Conservation (phyloP, 1,140 invertebrate species). For the Phymastichus coffea region DNA sequence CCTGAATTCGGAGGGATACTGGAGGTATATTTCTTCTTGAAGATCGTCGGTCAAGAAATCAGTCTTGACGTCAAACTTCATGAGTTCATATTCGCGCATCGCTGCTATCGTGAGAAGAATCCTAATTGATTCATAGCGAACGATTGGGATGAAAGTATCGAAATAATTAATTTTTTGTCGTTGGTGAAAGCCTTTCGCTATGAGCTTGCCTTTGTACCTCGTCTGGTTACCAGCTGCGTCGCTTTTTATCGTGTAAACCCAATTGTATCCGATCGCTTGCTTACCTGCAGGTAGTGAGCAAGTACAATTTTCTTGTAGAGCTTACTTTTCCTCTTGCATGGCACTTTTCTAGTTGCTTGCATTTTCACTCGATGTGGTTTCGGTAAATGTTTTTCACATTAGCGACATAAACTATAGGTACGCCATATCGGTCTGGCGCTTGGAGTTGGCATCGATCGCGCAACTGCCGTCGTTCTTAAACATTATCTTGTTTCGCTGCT, state of each 20-base stretch:
- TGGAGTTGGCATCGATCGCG: neutral
- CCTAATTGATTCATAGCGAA: constrained; percentile 30
- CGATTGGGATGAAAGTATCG: constrained; percentile 39
- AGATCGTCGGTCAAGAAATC: neutral
- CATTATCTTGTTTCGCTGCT: neutral
- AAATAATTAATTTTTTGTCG: constrained; percentile 29
- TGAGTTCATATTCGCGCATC: neutral
- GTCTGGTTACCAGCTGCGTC: constrained; percentile 6
- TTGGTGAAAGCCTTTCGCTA: constrained; percentile 36
- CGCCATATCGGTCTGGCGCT: neutral
- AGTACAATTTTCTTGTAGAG: too few species aligned
- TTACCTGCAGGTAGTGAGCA: too few species aligned
- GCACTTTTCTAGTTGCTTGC: constrained; percentile 5
- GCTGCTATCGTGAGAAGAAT: constrained; percentile 22
- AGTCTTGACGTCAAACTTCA: constrained; percentile 9
- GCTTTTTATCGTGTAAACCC: neutral
- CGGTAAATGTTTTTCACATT: neutral
- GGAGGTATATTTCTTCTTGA: constrained; percentile 5
- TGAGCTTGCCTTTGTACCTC: constrained; percentile 33
- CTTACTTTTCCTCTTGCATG: too few species aligned
- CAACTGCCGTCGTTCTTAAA: neutral
- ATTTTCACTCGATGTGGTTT: constrained; percentile 3
- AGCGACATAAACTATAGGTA: neutral
- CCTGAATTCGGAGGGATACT: neutral
- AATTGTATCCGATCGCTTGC: neutral